A percentile compares a stretch with the other conserved stretches of the same genome.
These are phyloP conservation scores for Luscinia megarhynchos DNA, from an alignment of 2,797 vertebrate genomes.

Conservation along the genomic window DNA sequence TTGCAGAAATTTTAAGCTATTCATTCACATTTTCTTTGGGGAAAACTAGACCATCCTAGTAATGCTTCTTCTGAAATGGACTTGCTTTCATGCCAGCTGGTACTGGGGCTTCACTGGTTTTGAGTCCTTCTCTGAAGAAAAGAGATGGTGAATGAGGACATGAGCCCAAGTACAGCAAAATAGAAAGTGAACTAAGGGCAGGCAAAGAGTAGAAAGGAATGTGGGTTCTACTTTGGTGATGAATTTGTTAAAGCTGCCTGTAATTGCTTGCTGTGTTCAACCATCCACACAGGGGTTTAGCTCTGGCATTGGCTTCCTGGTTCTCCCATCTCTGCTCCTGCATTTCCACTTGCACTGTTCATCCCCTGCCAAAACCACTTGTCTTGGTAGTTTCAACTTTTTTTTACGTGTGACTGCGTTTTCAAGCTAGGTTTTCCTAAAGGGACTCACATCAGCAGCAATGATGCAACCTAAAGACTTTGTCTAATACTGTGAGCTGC, in stretches of 20 bases:
- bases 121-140: neutral
- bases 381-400: neutral
- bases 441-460: neutral
- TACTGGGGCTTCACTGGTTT: neutral
- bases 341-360: neutral
- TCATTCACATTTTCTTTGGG: neutral
- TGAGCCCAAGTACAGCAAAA: neutral
- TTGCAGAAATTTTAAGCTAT: neutral
- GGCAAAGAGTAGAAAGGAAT: neutral
- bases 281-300: rapidly evolving
- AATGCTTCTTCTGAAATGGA: neutral
- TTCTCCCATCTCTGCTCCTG: neutral
- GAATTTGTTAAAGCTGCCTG: neutral
- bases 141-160: neutral
- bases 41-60: neutral
- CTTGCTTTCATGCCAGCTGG: neutral
- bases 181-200: neutral
- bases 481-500: neutral
- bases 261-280: neutral
- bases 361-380: neutral
- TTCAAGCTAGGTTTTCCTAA: neutral
- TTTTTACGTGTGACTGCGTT: neutral
- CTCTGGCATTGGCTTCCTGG: neutral
- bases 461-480: neutral
- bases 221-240: neutral